Evolutionary conservation across 2,113 vertebrate species (phyloP).

Genomic region (Hassar affinis): DNA sequence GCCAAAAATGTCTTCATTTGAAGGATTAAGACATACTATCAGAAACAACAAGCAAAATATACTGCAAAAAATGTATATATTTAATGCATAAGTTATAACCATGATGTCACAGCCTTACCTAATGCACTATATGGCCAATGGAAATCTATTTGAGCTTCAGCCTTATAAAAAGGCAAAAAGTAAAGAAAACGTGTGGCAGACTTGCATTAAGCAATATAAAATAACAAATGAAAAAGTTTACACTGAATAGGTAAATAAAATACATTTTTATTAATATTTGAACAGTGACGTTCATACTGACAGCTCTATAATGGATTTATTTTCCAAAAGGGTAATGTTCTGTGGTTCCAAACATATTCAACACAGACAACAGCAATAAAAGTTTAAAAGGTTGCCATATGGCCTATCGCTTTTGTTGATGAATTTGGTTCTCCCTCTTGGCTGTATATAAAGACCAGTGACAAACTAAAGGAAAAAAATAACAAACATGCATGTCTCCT

Average conservation of each 20-base stretch:
- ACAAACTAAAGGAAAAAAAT: neutral
- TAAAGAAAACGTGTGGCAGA: neutral
- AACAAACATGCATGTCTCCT: neutral
- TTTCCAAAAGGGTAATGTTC: neutral
- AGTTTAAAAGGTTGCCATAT: neutral
- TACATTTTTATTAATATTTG: too few relatives aligned
- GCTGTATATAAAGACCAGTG: neutral
- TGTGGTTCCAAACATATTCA: neutral
- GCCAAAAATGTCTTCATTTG: too few relatives aligned
- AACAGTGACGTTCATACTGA: neutral
- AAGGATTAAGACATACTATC: too few relatives aligned
- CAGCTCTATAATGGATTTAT: neutral
- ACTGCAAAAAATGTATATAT: too few relatives aligned
- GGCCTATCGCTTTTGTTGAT: neutral
- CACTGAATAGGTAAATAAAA: neutral
- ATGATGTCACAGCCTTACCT: neutral
- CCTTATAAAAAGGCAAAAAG: neutral
- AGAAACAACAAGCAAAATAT: too few relatives aligned
- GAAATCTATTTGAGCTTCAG: neutral
- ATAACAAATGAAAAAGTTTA: neutral
- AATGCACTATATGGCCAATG: neutral
- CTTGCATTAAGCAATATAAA: neutral
- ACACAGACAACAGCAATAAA: neutral
- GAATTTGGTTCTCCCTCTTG: neutral
- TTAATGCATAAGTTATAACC: too few relatives aligned